Base-by-base conservation (phyloP, 1,140 invertebrate species). In the Zaprionus davidi region DNA sequence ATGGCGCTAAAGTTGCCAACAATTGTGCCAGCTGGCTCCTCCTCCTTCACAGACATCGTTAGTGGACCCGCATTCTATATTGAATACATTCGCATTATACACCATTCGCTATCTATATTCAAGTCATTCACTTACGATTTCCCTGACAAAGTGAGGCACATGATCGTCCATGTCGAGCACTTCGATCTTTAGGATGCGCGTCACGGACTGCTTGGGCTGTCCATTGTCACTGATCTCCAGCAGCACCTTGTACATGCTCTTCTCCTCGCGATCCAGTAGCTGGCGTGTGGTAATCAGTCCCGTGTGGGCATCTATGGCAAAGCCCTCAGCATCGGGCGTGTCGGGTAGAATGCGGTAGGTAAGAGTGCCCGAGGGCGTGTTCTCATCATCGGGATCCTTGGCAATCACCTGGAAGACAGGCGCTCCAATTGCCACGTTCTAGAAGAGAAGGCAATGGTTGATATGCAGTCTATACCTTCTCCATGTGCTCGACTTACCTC, bases 81-180 rank as follows among this genome's bases (percentile, higher is more conserved):
- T 34, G 9, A 11, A 34, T 34, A 22, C 3, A 31, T 34, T 13
- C 1, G 1, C 2, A 17, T 38, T 55, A 38, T 13, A 38, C 6
- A 38, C 6, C n/a, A n/a, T 0, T 26, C 0, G 0, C 1, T 0
- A 2, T 55, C 7, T 2, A 26, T 9, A 38, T 22, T 22, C n/a
- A 12, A 15, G 5, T 24, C 13, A 11, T 2, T 20, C 0, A 65
- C 94, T 95, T 82, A 97, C 96, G 62, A 95, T 84, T 53, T 94
- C 95, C 76, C 96, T 94, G 7, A 94, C 94, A 71, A 97, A 97
- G 57, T 95, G 93, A 0, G 97, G 97, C 60, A 95, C 95, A 78
- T 97, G 96, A 84, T 98, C 97, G 78, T 98, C 96, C 12, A 97
- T 94, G 79, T 97, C 97, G 3, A 95, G 94, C 1, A 97, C 94